phyloP scores from a whole-genome alignment of 2,888 invertebrate species.

The Synanthedon formicaeformis region DNA sequence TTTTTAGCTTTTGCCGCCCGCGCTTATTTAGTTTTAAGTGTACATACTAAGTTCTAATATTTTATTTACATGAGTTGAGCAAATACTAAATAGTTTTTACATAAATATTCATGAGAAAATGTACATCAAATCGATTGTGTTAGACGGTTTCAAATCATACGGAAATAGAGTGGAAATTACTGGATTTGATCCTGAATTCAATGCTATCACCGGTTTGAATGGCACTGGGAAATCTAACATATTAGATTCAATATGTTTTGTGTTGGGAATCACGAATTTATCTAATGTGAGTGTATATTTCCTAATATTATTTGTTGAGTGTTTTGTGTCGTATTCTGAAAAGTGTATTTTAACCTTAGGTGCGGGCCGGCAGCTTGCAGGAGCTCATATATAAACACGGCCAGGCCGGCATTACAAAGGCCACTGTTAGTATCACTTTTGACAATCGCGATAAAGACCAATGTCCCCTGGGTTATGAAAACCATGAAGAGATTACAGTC shows the following conservation, averaged over 20 bases:
- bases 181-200: slow-evolving; percentile 94
- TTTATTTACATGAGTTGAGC: too few relatives aligned
- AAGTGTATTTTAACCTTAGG: slow-evolving; percentile 65
- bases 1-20: too few relatives aligned
- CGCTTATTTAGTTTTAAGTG: too few relatives aligned
- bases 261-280: slow-evolving; percentile 94
- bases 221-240: slow-evolving; percentile 99
- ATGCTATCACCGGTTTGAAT: slow-evolving; percentile 98
- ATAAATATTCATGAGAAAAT: slow-evolving; percentile 57
- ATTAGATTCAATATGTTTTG: slow-evolving; percentile 97
- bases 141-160: slow-evolving; percentile 99
- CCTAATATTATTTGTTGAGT: not conserved
- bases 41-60: too few relatives aligned
- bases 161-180: slow-evolving; percentile 91
- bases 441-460: slow-evolving; percentile 87
- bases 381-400: slow-evolving; percentile 99
- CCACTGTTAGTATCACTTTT: slow-evolving; percentile 95
- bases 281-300: slow-evolving; percentile 78
- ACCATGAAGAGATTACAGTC: slow-evolving; percentile 90
- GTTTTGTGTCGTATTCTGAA: slow-evolving; percentile 5
- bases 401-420: slow-evolving; percentile 95
- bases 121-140: slow-evolving; percentile 90
- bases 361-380: slow-evolving; percentile 89
- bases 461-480: slow-evolving; percentile 92
- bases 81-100: too few relatives aligned